These are phyloP conservation scores for Agrotis puta DNA, from an alignment of 2,888 invertebrate genomes.

Conservation along the genomic window DNA sequence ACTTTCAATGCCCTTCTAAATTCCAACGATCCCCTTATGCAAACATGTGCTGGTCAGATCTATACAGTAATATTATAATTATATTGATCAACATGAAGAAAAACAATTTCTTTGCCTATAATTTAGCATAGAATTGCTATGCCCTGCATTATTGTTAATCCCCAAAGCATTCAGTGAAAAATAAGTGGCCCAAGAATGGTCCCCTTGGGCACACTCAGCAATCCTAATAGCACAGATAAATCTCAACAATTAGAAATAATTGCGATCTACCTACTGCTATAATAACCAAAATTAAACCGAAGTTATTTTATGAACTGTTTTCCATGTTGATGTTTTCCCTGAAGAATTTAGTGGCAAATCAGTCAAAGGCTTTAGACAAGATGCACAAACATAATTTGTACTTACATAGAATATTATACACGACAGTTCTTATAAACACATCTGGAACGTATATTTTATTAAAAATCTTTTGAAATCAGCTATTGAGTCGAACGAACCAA, in stretches of 20 bases:
- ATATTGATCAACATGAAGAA: conserved; percentile 1
- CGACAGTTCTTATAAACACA: not conserved
- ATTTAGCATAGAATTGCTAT: too few species aligned
- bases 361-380: conserved; percentile 3
- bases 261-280: not conserved
- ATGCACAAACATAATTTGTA: not conserved
- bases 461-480: not conserved
- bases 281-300: not conserved
- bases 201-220: not conserved
- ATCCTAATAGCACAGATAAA: not conserved
- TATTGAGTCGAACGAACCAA: not conserved
- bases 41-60: too few species aligned
- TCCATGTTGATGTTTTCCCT: not conserved
- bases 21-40: not conserved
- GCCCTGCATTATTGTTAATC: too few species aligned
- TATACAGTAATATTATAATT: too few species aligned
- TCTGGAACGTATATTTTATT: not conserved
- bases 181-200: not conserved
- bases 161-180: not conserved
- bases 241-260: not conserved
- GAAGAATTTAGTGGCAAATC: not conserved
- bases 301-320: not conserved
- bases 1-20: conserved; percentile 52
- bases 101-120: not conserved
- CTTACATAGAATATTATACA: not conserved